Base-by-base conservation (phyloP, 1,140 invertebrate species). In the Trinorchestia longiramus region DNA sequence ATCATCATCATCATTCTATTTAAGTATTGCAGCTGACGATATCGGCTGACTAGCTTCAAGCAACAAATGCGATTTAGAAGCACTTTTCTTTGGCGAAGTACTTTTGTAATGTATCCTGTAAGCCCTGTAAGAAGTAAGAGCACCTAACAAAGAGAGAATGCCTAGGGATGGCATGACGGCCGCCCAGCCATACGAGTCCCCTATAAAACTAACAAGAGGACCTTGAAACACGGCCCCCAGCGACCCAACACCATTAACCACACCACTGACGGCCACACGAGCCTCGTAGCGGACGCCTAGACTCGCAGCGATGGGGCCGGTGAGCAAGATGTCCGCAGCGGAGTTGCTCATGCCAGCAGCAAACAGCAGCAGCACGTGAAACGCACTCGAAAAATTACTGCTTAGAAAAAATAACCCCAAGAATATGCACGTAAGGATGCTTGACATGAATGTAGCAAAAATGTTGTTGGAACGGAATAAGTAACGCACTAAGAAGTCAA, bases 181-280 rank as follows among this genome's bases (percentile, higher is more conserved):
- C n/a, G 97, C 97, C 97, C 97, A 98, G n/a, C 97, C 97, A 96
- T 97, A 97, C 17, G 96, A 96, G 19, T 97, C 97, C 23, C 97
- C 97, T 0, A 98, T 97, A 42, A 97, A 96, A 40, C 97, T 97
- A 95, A 98, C 97, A 8, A 98, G 95, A 43, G 98, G 98, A 0
- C 98, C 98, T 97, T 98, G 97, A 44, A 98, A 96, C 90, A 98
- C 97, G 15, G 97, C 97, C 0, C 98, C 98, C 90, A 98, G 96
- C 95, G 97, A 97, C 17, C 97, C 97, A 97, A 98, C 97, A 41
- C 97, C 97, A 97, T 97, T 97, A 17, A 97, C 97, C 0, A 97
- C 95, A n/a, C 97, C 98, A 40, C 97, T 97, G 42, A 97, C 97
- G 88, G 97, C 97, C 62, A 97, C 97, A 41, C 97, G 97, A 94